Evolutionary conservation across 2,797 vertebrate genomes (phyloP), one percentile per base, ranked within the genome.

Genomic region (Otus scops): DNA sequence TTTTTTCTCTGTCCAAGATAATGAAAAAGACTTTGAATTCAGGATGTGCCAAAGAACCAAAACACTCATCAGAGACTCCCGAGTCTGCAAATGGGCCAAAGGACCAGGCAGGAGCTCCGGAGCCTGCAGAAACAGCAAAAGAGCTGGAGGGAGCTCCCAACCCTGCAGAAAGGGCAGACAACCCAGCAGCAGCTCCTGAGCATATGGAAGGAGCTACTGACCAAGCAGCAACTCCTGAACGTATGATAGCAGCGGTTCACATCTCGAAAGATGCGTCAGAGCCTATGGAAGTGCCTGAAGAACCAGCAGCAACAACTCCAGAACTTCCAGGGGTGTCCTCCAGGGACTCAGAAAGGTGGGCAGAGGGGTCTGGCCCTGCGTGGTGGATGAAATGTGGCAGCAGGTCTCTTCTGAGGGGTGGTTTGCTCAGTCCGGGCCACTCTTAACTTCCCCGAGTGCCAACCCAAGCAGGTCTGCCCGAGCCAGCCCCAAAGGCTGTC

Each of bases 1-100:
- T 65, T 43, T 43, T 71, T 53, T 90, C 48, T 88, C 34, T 95
- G 41, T 93, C 83, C 51, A 88, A 98, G 98, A 88, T 98, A 61
- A 59, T 98, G 63, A 98, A 95, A 81, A 97, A 94, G 71, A 65
- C 78, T 74, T 85, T 95, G 82, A 96, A 89, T 51, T 96, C 88
- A 2, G 95, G 97, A 88, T 57, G 30, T 47, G 17, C 22, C 3
- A 2, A 76, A 51, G 61, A 69, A 47, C 3, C 22, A 14, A 76
- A 70, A 23, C 0, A 3, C 32, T 27, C 39, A 18, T 50, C n/a
- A 2, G 34, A 34, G 36, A 30, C 88, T 39, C 82, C 91, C 3
- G 28, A 85, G 50, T 14, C 88, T 68, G 57, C 24, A 41, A 79
- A 78, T 19, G 67, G 81, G 67, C 50, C 70, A 20, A 71, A 93